phyloP scores from a whole-genome alignment of 2,113 vertebrate genomes.

The Loxodonta africana region DNA sequence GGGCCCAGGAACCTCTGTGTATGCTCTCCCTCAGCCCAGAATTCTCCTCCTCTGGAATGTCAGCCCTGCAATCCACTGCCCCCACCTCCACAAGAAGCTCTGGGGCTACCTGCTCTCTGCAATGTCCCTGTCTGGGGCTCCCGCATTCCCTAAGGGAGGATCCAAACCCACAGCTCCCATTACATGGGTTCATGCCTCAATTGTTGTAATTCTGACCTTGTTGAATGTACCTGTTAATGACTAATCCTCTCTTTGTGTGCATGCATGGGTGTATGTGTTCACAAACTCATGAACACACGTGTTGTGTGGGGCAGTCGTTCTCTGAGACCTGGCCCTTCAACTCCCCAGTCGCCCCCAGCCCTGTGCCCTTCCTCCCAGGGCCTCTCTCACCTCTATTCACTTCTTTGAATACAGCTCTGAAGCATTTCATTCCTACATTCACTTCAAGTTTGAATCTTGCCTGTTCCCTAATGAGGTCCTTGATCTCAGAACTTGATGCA shows the following conservation, averaged over 20 bases:
- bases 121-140: background rate
- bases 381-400: too few species aligned
- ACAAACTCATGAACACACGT: background rate
- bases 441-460: background rate
- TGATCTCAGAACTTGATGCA: fast-evolving
- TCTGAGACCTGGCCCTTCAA: background rate
- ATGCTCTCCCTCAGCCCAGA: background rate
- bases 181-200: background rate
- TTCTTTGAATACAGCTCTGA: background rate
- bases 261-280: fast-evolving
- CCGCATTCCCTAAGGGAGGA: too few species aligned
- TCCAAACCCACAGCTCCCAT: background rate
- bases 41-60: background rate
- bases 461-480: background rate
- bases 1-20: background rate
- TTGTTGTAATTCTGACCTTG: background rate
- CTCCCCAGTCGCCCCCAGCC: background rate
- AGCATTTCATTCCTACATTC: fast-evolving
- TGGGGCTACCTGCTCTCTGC: background rate
- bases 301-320: too few species aligned
- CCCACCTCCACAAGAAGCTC: background rate
- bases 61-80: background rate
- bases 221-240: background rate
- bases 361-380: background rate
- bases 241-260: background rate